These are phyloP conservation scores for Agrochola macilenta DNA, from an alignment of 2,888 invertebrate species.

Conservation along the genomic window DNA sequence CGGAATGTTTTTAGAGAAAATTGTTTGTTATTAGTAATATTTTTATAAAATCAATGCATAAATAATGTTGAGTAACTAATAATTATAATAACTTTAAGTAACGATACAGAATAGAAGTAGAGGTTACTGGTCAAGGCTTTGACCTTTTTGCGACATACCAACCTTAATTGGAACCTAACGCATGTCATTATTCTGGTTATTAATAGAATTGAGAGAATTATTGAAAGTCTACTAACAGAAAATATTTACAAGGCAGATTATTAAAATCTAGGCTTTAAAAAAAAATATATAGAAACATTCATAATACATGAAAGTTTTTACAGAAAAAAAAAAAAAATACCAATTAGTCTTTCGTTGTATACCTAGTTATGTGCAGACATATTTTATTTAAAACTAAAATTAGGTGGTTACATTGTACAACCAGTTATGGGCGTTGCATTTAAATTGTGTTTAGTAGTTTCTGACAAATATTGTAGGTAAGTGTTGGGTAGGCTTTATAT, in stretches of 20 bases:
- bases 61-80: constrained; percentile 39
- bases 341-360: background rate
- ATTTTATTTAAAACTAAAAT: background rate
- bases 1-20: constrained; percentile 16
- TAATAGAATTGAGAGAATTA: background rate
- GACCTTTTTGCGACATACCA: constrained; percentile 32
- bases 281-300: no score
- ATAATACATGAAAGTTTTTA: no score
- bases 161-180: background rate
- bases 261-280: no score
- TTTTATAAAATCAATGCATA: constrained; percentile 38
- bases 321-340: no score
- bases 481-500: background rate
- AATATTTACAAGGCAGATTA: background rate
- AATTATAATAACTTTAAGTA: constrained; percentile 18
- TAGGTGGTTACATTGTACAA: background rate
- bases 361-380: no score
- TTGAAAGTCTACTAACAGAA: background rate
- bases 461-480: background rate
- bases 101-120: constrained; percentile 2
- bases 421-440: background rate
- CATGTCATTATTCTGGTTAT: background rate
- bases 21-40: background rate
- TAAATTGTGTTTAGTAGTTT: constrained; percentile 4
- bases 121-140: constrained; percentile 43